Conservation (phyloP, 2,113 vertebrate genomes). For the Falco punctatus region DNA sequence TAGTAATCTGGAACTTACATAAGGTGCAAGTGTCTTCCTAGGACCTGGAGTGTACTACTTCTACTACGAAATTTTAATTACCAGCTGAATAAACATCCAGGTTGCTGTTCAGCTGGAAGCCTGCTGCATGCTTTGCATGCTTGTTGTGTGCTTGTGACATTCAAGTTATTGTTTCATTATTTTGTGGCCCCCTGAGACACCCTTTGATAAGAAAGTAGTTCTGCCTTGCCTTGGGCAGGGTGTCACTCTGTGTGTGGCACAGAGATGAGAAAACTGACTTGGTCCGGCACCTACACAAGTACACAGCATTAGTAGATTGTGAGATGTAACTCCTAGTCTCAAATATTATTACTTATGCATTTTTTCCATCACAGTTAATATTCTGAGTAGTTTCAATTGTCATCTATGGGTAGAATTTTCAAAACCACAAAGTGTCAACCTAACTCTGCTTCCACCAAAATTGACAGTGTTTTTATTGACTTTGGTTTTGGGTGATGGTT, state of each 20-base stretch:
- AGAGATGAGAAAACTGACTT: not conserved
- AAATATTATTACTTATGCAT: not conserved
- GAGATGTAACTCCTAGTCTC: not conserved
- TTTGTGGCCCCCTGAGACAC: not conserved
- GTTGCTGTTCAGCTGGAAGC: not conserved
- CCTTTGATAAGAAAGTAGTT: not conserved
- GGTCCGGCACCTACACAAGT: not conserved
- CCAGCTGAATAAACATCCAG: not conserved
- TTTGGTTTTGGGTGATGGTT: not conserved
- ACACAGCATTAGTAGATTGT: not conserved
- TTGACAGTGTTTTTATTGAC: not conserved
- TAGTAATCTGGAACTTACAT: not conserved
- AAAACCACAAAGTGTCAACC: not conserved
- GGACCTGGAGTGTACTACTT: not conserved
- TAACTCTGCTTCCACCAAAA: not conserved
- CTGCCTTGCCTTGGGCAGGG: not conserved
- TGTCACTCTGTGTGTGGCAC: not conserved
- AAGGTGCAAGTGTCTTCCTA: not conserved
- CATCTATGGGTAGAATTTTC: conserved; percentile 7
- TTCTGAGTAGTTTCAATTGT: conserved; percentile 39
- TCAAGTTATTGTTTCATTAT: not conserved
- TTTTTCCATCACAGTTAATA: conserved; percentile 40
- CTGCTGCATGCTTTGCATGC: not conserved
- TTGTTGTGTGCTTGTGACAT: not conserved
- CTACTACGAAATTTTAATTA: not conserved